These are phyloP conservation scores for Cuniculus paca DNA, from an alignment of 2,797 vertebrate genomes.

Conservation along the genomic window DNA sequence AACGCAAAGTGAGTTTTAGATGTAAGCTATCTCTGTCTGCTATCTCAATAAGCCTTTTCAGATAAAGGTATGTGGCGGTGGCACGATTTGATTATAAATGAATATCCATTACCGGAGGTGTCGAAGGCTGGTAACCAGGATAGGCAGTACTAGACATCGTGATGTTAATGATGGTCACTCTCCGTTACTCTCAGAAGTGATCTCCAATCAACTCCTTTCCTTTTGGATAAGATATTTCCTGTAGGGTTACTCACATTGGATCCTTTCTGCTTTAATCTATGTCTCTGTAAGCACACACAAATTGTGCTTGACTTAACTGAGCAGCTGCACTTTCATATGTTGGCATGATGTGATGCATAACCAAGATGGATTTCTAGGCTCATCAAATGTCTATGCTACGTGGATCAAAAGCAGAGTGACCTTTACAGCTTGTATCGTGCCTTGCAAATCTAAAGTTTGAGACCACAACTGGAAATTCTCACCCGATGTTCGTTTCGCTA, in stretches of 20 bases:
- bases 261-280: slow-evolving; percentile 57
- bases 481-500: slow-evolving; percentile 81
- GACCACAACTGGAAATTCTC: slow-evolving; percentile 80
- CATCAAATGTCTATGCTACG: slow-evolving; percentile 49
- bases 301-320: slow-evolving; percentile 73
- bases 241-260: not conserved
- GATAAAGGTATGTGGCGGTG: not conserved
- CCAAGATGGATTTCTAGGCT: slow-evolving; percentile 72
- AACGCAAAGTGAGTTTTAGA: slow-evolving; percentile 58
- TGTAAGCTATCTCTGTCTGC: not conserved
- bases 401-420: slow-evolving; percentile 65
- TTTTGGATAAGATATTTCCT: slow-evolving; percentile 49
- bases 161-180: not conserved
- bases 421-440: slow-evolving; percentile 43
- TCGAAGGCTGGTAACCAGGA: not conserved
- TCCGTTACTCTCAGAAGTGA: slow-evolving; percentile 24
- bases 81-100: slow-evolving; percentile 51
- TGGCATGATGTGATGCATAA: slow-evolving; percentile 66
- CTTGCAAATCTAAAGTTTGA: slow-evolving; percentile 71
- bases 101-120: not conserved
- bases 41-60: slow-evolving; percentile 53
- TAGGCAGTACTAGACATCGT: not conserved
- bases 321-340: slow-evolving; percentile 69
- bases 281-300: slow-evolving; percentile 62
- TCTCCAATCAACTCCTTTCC: slow-evolving; percentile 46